Percentiles rank a stretch among this genome's conserved stretches.
phyloP scores from a whole-genome alignment of 2,797 vertebrate genomes.

The Fistularia tabacaria region DNA sequence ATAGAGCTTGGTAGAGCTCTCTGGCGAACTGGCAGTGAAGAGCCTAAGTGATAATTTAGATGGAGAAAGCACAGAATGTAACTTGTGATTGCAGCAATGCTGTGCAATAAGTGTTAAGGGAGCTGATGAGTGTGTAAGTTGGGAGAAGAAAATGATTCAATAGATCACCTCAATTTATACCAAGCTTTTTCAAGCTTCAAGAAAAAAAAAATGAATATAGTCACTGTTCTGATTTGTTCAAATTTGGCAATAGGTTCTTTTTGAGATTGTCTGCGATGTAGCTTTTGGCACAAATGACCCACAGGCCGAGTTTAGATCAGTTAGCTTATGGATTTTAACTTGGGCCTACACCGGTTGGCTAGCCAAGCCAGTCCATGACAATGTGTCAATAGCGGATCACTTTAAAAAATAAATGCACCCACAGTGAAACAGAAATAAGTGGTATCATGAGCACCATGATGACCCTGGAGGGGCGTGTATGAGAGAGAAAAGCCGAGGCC shows the following conservation, averaged over 20 bases:
- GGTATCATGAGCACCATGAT: slow-evolving; percentile 69
- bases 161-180: too few species aligned
- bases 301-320: slow-evolving; percentile 61
- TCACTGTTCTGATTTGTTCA: slow-evolving; percentile 55
- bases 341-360: slow-evolving; percentile 60
- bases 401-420: slow-evolving; percentile 80
- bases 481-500: slow-evolving; percentile 72
- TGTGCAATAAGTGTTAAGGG: slow-evolving; percentile 59
- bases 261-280: slow-evolving; percentile 36
- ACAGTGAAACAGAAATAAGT: slow-evolving; percentile 72
- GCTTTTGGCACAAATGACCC: slow-evolving; percentile 53
- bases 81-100: slow-evolving; percentile 71
- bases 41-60: slow-evolving; percentile 67
- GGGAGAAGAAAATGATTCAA: slow-evolving; percentile 1
- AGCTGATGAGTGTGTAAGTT: slow-evolving; percentile 62
- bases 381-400: slow-evolving; percentile 79
- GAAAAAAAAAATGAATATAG: slow-evolving; percentile 35
- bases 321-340: slow-evolving; percentile 66
- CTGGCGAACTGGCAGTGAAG: slow-evolving; percentile 62
- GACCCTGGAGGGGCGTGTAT: slow-evolving; percentile 66
- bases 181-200: background rate
- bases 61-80: slow-evolving; percentile 73
- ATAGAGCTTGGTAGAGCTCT: slow-evolving; percentile 48
- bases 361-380: slow-evolving; percentile 73
- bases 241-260: slow-evolving; percentile 54